Base-by-base conservation (phyloP, 2,888 invertebrate genomes). In the Drosophila robusta region DNA sequence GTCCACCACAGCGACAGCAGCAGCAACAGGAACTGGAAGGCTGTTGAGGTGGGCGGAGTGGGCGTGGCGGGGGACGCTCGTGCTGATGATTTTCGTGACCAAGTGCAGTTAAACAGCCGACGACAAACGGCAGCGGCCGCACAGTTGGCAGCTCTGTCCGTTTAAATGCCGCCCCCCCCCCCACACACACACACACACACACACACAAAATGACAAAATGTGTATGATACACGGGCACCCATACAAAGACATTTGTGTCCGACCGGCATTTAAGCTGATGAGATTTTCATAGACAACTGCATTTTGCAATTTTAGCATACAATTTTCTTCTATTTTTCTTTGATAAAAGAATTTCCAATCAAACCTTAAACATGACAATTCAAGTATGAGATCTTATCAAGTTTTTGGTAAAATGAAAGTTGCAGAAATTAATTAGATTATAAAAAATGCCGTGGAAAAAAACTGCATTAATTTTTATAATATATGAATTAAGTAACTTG, bases 11-110 rank as follows among this genome's bases (percentile, higher is more conserved):
- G 32, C 32, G 32, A 16, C 36, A 46, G 32, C 32, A 32, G 32
- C 36, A 61, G 34, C 11, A 45, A 47, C 47, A 12, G 29, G 44
- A 63, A 57, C 18, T 34, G 55, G 52, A 44, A 41, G 44, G 34
- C 42, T 46, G 45, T 66, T 52, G 57, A 39, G 41, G 32, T 58
- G 36, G 45, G 38, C 7, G 24, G 32, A 16, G 26, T n/a, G 26
- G 22, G 26, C 2, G 29, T 29, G 32, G 11, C 12, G 44, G 66
- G 51, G 54, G 46, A 29, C 42, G 42, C 46, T 71, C 52, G 62
- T 75, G 66, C 74, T 70, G 77, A 78, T 87, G 88, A 87, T 83
- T 90, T 89, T 85, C 88, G 88, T 89, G 88, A 89, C 88, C 86
- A 84, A 89, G 86, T 83, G 90, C 90, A 85, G 83, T 89, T 85